These are phyloP conservation scores for Eupelmus urozonus DNA, from an alignment of 2,888 invertebrate genomes.

Conservation along the genomic window DNA sequence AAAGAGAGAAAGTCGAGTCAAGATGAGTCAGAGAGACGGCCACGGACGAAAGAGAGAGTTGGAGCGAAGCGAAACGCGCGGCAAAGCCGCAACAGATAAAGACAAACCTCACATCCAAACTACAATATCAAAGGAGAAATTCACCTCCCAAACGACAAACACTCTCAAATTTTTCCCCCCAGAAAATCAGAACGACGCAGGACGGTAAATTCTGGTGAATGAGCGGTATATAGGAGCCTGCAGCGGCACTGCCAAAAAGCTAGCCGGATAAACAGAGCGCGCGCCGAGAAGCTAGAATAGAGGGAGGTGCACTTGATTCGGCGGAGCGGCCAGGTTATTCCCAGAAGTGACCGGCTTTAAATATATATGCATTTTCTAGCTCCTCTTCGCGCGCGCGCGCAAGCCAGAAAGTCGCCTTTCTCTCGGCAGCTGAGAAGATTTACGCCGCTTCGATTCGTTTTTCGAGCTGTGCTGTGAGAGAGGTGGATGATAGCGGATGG, in stretches of 20 bases:
- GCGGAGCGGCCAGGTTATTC: conserved; percentile 68
- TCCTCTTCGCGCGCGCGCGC: neutral
- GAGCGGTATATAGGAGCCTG: too few species aligned
- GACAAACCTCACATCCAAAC: conserved; percentile 10
- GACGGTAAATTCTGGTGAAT: conserved; percentile 21
- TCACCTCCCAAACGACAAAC: neutral
- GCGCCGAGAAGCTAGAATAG: conserved; percentile 12
- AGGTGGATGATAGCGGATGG: neutral
- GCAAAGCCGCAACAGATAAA: conserved; percentile 28
- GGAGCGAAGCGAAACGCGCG: conserved; percentile 9
- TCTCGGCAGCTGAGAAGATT: neutral
- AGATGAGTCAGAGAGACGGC: conserved; percentile 42
- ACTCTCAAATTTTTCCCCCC: neutral
- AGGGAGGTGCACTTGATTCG: conserved; percentile 64
- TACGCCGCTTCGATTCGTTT: conserved; percentile 20
- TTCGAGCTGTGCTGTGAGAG: neutral
- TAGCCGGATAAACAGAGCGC: neutral
- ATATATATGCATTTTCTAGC: conserved; percentile 60
- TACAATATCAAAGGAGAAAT: conserved; percentile 31
- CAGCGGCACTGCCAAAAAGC: neutral
- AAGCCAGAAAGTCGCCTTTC: neutral
- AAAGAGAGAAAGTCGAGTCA: conserved; percentile 56
- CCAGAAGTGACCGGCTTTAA: conserved; percentile 66
- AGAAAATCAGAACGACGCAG: conserved; percentile 8
- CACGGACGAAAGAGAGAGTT: conserved; percentile 41